phyloP scores from a whole-genome alignment of 1,140 invertebrate species.

The Ceratoteleas bidentatus region DNA sequence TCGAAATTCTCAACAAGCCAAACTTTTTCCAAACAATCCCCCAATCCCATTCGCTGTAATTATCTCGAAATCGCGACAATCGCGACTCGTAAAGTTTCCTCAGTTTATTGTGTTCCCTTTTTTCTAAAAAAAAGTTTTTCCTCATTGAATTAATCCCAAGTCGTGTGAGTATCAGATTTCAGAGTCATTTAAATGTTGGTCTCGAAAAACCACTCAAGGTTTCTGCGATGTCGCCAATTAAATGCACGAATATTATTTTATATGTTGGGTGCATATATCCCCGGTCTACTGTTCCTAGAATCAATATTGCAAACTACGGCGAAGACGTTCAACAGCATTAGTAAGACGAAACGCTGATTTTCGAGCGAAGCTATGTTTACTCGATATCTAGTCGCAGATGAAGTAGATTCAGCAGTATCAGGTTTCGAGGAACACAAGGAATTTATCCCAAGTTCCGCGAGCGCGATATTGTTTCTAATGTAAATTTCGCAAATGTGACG shows the following conservation, averaged over 20 bases:
- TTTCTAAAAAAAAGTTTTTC: not conserved
- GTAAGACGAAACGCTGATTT: constrained; percentile 62
- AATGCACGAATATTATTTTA: constrained; percentile 40
- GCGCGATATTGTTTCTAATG: constrained; percentile 53
- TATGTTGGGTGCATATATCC: constrained; percentile 31
- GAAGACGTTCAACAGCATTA: constrained; percentile 59
- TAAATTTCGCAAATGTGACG: constrained; percentile 41
- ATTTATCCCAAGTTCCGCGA: constrained; percentile 45
- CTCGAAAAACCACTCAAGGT: constrained; percentile 5
- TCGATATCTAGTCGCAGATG: constrained; percentile 56
- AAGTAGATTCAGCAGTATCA: constrained; percentile 55
- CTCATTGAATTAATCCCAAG: constrained; percentile 19
- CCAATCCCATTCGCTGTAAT: not conserved
- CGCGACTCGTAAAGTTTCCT: not conserved
- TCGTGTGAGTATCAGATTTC: constrained; percentile 29
- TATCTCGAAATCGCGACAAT: too few relatives aligned
- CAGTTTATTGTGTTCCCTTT: not conserved
- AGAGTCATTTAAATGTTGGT: constrained; percentile 36
- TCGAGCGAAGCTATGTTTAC: constrained; percentile 49
- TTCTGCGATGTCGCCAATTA: constrained; percentile 17
- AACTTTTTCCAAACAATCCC: constrained; percentile 13
- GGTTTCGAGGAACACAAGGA: constrained; percentile 47
- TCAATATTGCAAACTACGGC: constrained; percentile 57
- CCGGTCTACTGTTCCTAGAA: constrained; percentile 32
- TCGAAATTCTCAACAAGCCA: constrained; percentile 3